Conservation (phyloP, 2,888 invertebrate species). For the Eueremaeus valkanovi region DNA sequence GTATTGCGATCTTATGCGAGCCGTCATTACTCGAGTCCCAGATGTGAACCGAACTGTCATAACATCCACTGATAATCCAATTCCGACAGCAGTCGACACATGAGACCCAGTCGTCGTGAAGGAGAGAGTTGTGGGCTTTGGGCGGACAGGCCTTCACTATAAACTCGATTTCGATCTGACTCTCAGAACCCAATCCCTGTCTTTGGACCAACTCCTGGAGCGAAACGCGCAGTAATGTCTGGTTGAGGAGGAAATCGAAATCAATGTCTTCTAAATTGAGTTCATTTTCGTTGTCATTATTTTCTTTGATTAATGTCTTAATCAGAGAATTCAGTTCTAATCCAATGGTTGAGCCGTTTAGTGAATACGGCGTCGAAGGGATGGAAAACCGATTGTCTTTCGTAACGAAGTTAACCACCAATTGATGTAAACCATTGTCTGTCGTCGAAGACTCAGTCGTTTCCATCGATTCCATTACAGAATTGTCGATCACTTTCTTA, state of each 20-base stretch:
- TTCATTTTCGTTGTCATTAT: conserved; percentile 49
- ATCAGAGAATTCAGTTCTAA: conserved; percentile 44
- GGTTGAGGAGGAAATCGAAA: conserved; percentile 82
- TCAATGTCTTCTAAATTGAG: conserved; percentile 55
- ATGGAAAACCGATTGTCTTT: conserved; percentile 43
- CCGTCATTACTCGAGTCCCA: conserved; percentile 72
- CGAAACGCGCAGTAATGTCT: conserved; percentile 70
- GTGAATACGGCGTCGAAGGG: conserved; percentile 42
- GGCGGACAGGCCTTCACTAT: conserved; percentile 85
- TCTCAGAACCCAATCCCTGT: conserved; percentile 58
- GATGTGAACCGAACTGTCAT: conserved; percentile 84
- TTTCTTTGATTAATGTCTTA: conserved; percentile 40
- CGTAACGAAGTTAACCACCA: conserved; percentile 35
- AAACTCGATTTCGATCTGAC: conserved; percentile 83
- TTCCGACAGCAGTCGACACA: conserved; percentile 67
- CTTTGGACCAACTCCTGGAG: conserved; percentile 57
- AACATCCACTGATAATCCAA: conserved; percentile 83
- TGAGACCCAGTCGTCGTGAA: conserved; percentile 98
- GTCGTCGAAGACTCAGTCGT: not conserved
- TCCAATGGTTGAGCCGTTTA: conserved; percentile 36
- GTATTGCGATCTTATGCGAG: conserved; percentile 73
- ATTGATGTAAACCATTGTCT: not conserved
- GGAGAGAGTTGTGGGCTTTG: conserved; percentile 81
- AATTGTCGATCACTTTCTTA: too few relatives aligned
- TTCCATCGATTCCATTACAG: conserved; percentile 9